These are phyloP conservation scores for Spermophilus dauricus DNA, from an alignment of 2,113 vertebrate species.

Conservation along the genomic window DNA sequence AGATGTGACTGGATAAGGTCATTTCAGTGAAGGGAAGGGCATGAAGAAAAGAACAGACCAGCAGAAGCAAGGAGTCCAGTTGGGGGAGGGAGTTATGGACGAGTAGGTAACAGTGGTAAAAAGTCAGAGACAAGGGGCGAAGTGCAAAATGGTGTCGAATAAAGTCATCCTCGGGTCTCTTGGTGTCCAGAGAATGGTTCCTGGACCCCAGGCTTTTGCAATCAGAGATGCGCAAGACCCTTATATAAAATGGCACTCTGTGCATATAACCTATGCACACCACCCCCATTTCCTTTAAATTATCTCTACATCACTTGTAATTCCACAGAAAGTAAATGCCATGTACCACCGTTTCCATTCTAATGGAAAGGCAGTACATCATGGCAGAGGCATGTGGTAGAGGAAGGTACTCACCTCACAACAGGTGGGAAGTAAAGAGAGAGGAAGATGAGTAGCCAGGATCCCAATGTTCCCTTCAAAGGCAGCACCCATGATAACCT, in stretches of 20 bases:
- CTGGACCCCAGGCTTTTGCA: not conserved
- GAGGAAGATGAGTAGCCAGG: not conserved
- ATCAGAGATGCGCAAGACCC: not conserved
- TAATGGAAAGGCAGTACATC: not conserved
- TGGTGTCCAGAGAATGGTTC: not conserved
- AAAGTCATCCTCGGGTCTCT: too few relatives aligned
- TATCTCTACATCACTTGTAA: not conserved
- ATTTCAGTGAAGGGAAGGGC: not conserved
- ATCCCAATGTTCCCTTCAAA: too few relatives aligned
- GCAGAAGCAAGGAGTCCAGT: not conserved
- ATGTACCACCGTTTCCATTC: too few relatives aligned
- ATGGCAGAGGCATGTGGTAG: not conserved
- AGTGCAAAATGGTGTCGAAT: not conserved
- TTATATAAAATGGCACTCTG: not conserved
- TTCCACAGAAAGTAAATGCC: not conserved
- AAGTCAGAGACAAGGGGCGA: not conserved
- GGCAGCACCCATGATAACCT: not conserved
- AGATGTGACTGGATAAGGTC: not conserved
- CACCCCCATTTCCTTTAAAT: too few relatives aligned
- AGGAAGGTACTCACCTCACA: not conserved
- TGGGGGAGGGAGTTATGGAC: not conserved
- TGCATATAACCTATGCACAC: not conserved
- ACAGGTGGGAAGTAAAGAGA: not conserved
- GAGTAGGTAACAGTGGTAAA: not conserved
- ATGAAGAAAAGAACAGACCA: not conserved